Evolutionary conservation across 2,888 invertebrate genomes (phyloP), one percentile per base, ranked within the genome.

Genomic region (Diploptera punctata): DNA sequence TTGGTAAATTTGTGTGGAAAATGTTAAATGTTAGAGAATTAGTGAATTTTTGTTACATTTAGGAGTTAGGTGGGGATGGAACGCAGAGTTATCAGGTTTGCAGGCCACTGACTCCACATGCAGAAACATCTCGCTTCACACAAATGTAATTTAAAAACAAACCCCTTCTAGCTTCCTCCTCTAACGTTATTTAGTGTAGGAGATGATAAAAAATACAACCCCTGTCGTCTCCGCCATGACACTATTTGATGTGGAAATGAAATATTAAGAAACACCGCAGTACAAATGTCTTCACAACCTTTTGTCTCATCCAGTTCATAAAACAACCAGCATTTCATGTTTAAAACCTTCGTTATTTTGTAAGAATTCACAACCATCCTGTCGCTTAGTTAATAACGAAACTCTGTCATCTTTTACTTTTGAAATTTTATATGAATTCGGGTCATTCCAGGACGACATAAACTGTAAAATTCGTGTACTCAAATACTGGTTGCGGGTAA

Each of bases 111-210:
- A 38, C 38, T 62, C 3, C 24, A 54, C 24, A 62, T 24, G 62
- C 43, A 43, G 43, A 29, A 60, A n/a, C n/a, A 62, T 24, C 18
- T 29, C 26, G 60, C 60, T 60, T 16, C 62, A 62, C 21, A 62
- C 43, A 62, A 62, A 62, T 43, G 62, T 62, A 62, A 62, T 62
- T 62, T 62, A 21, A 62, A 62, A 62, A 62, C 38, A 43, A 62
- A 29, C 21, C 13, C 43, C 9, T 13, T 19, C 10, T 33, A n/a
- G 29, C 31, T 31, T 47, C n/a, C 47, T 47, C 19, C 18, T 47
- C 33, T 18, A 13, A 38, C 21, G n/a, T 24, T 62, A 62, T 62
- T 21, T 62, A 43, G 62, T 62, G 43, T 29, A 16, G 21, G 19
- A 62, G 62, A 62, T 43, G 24, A 62, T 19, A 62, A 62, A 62